Base-by-base conservation (phyloP, 2,888 invertebrate genomes). In the Dexiosoma caninum region DNA sequence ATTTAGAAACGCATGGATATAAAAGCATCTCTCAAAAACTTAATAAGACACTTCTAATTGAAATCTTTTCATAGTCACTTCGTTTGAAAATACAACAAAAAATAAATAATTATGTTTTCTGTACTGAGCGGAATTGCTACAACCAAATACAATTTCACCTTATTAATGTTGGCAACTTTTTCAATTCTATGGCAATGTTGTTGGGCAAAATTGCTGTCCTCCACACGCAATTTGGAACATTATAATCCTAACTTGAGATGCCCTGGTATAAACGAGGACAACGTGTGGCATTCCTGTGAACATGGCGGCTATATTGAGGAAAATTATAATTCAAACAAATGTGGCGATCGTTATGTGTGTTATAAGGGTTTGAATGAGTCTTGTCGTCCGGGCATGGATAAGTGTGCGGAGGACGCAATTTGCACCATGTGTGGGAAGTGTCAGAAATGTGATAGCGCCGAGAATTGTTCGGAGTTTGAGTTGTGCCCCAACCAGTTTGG, bases 271-370 rank as follows among this genome's bases (percentile, higher is more conserved):
- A 57, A 32, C 9, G 57, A n/a, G 14, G 32, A 32, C 21, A 3
- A 69, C 12, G 35, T 16, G 12, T 69, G 46, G 69, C 23, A 1
- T 2, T 5, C 69, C 12, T 69, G 69, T 16, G 10, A 46, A 44
- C 7, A 46, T 69, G 78, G 78, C 9, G 59, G 78, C 7, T 79
- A 59, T 14, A 72, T 72, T 27, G 57, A 37, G 23, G 51, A 51
- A 9, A 74, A 74, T 71, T 71, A 49, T 3, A 64, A 79, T 72
- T 70, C 57, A 1, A 40, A 30, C 3, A 37, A 42, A 32, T 83
- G 83, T 60, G 19, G 19, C 7, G 37, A 42, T 49, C 75, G 71
- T 4, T 81, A 81, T 44, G 55, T 66, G 9, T 83, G 83, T 35
- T 55, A 70, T 57, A 16, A 35, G 12, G 75, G 67, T 10, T 8